Evolutionary conservation across 2,797 vertebrate species (phyloP), one percentile per base, ranked within the genome.

Genomic region (Telmatherina bonti): DNA sequence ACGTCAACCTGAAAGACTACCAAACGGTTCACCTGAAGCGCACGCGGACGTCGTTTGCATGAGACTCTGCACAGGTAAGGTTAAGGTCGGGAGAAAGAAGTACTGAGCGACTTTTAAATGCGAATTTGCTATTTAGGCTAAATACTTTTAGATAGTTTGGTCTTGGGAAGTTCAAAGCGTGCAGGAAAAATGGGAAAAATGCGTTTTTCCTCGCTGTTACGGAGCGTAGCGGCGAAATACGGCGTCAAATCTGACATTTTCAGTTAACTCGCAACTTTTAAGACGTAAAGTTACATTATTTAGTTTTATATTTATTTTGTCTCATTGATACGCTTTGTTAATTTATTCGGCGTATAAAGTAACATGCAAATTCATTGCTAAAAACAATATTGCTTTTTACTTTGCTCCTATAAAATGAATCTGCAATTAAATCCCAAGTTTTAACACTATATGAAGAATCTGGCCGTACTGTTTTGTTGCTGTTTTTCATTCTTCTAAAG

Each of bases 21-120:
- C 30, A 35, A 59, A 45, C 51, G 12, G 45, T 76, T 76, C 70
- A 81, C 65, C 74, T 79, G 76, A 76, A 54, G 51, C 57, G 62
- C 72, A 57, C 67, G 72, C 71, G 69, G 79, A 88, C 86, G 8
- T 71, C 81, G 85, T 85, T 85, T 91, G 88, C 85, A 86, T 88
- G 88, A 91, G 83, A 89, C 87, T 83, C 74, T 70, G 52, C 55
- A 57, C 82, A 89, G 91, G 92, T 93, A 72, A 89, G 77, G 73
- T 24, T 36, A 18, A 16, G 16, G 38, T 2, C n/a, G 24, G 51
- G 15, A 27, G 26, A 18, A 16, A 53, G 24, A 52, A 53, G 2
- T 7, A 29, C 26, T 7, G 6, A 29, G 2, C 3, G 27, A 3
- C 2, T 16, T 54, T 30, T 54, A 3, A 54, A 54, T 30, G 3